phyloP scores from a whole-genome alignment of 2,888 invertebrate genomes.

The Caenorhabditis doughertyi region DNA sequence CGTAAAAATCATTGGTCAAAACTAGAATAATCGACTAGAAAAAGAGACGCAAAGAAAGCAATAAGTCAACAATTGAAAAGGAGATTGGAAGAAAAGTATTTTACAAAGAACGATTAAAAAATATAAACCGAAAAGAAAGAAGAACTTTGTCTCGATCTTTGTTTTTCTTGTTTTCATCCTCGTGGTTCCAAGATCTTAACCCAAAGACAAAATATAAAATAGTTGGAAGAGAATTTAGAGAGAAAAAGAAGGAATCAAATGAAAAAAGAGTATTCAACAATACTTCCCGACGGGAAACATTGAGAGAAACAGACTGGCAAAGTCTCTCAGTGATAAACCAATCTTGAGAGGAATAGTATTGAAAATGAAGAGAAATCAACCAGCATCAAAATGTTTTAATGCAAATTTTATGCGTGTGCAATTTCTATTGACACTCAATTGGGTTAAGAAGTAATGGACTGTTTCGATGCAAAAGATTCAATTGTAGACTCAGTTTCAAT shows the following conservation, averaged over 20 bases:
- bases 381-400: slow-evolving; percentile 3
- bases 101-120: slow-evolving; percentile 34
- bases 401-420: slow-evolving; percentile 35
- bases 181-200: slow-evolving; percentile 21
- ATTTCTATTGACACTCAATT: slow-evolving; percentile 4
- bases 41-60: slow-evolving; percentile 21
- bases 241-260: neutral
- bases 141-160: slow-evolving; percentile 4
- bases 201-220: neutral
- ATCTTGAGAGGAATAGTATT: slow-evolving; percentile 12
- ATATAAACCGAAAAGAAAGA: neutral
- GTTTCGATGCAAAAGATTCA: neutral
- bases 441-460: neutral
- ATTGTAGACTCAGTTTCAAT: neutral
- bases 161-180: slow-evolving; percentile 25
- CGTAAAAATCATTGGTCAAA: slow-evolving; percentile 29
- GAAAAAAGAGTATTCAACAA: slow-evolving; percentile 11
- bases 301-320: slow-evolving; percentile 14
- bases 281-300: slow-evolving; percentile 21
- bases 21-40: slow-evolving; percentile 14
- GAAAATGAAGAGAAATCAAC: neutral
- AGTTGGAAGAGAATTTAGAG: neutral
- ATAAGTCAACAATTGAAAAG: slow-evolving; percentile 39
- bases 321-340: slow-evolving; percentile 13
- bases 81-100: slow-evolving; percentile 5